phyloP scores from a whole-genome alignment of 2,888 invertebrate genomes.

The Neuroscelio doddi region DNA sequence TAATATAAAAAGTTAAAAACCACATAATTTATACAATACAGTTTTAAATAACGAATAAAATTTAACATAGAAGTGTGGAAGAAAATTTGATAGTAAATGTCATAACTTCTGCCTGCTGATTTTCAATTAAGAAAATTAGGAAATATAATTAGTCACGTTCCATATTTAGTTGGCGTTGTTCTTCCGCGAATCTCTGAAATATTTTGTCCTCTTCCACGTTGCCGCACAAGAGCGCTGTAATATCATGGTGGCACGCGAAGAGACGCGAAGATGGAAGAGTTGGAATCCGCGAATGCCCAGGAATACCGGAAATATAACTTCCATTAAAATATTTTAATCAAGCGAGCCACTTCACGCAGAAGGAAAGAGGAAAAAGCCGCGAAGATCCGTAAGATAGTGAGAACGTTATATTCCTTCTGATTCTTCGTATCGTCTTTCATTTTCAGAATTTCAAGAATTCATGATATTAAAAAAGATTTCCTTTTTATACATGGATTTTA shows the following conservation, averaged over 20 bases:
- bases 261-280: background rate
- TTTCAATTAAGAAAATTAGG: background rate
- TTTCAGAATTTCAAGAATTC: background rate
- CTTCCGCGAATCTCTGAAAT: background rate
- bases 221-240: background rate
- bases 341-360: conserved; percentile 6
- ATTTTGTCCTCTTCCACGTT: background rate
- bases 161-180: background rate
- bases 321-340: conserved; percentile 16
- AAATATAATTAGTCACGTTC: conserved; percentile 1
- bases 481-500: conserved; percentile 4
- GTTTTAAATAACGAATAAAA: no score
- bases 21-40: no score
- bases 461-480: conserved; percentile 7
- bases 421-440: background rate
- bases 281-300: background rate
- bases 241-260: conserved; percentile 1
- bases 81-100: no score
- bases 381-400: background rate
- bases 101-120: background rate
- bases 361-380: background rate
- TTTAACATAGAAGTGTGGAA: no score
- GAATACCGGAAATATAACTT: conserved; percentile 14
- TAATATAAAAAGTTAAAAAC: no score
- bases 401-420: conserved; percentile 4